Conservation (phyloP, 2,113 vertebrate genomes). For the Mesoclemmys tuberculata region DNA sequence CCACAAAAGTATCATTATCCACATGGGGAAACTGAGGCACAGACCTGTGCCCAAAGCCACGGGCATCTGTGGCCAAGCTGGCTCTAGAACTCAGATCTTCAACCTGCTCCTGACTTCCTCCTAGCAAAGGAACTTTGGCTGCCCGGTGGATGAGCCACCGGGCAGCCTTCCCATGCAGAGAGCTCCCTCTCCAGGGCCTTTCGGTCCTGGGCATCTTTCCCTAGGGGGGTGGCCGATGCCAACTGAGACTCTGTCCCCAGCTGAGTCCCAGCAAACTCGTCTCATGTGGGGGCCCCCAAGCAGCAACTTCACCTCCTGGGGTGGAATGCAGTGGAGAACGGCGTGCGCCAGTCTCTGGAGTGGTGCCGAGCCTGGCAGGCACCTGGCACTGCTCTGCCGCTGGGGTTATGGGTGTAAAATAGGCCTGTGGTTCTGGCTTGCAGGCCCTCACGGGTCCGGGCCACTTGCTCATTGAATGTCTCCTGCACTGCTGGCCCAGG, state of each 20-base stretch:
- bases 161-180: accelerated
- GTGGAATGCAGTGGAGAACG: neutral
- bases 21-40: neutral
- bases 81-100: neutral
- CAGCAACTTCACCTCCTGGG: too few species aligned
- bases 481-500: neutral
- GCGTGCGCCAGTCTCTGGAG: neutral
- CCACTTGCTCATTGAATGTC: neutral
- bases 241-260: neutral
- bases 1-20: neutral
- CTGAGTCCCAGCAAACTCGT: neutral
- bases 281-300: neutral
- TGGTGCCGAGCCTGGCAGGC: neutral
- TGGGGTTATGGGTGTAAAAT: neutral
- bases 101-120: neutral
- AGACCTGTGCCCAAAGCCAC: neutral
- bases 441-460: neutral
- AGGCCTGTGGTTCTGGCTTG: neutral
- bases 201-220: neutral
- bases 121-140: neutral
- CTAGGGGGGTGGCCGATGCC: neutral
- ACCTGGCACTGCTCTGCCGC: neutral
- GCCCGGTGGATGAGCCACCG: neutral
- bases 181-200: neutral
- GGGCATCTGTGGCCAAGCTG: neutral